Base-by-base conservation (phyloP, 2,113 vertebrate species). In the Brachypodius melanocephalos region DNA sequence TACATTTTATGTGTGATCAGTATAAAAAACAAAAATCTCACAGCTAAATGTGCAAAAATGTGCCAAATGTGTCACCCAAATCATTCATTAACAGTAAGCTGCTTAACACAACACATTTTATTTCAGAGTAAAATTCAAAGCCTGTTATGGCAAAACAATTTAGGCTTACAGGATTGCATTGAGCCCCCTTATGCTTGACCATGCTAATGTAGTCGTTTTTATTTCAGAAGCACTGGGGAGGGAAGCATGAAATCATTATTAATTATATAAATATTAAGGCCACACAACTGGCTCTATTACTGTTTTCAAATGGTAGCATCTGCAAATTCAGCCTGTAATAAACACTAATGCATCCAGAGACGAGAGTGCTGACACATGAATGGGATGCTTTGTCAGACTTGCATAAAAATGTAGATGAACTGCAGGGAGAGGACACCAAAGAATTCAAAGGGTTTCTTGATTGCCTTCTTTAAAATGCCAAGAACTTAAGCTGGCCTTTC, bases 381-480 rank as follows among this genome's bases (percentile, higher is more conserved):
- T 98, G 97, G 96, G 95, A 87, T 95, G 95, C 96, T 97, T 98
- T 98, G 97, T 98, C 96, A 96, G 92, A 96, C 94, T 80, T 84
- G 96, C 96, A 97, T 91, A 96, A 95, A 97, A 98, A 98, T 97
- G 98, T 96, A 98, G 98, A 98, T 97, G 97, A 97, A 97, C 74
- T 73, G 76, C 88, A 78, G 58, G 66, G 69, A 96, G 97, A 92
- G 92, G 95, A 97, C 98, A 97, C 76, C 51, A 91, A 89, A 73
- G 89, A 95, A 98, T 98, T 98, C 97, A 98, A 98, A 98, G 95
- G 95, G 88, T 97, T 98, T 97, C 97, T 97, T 98, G 97, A 98
- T 97, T 97, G 97, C 97, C 97, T 97, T 95, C 97, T 98, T 98
- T 98, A 97, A 98, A 98, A 98, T 97, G 97, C 98, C 98, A 98